Evolutionary conservation across 2,888 invertebrate genomes (phyloP).

Genomic region (Scaeva pyrastri): DNA sequence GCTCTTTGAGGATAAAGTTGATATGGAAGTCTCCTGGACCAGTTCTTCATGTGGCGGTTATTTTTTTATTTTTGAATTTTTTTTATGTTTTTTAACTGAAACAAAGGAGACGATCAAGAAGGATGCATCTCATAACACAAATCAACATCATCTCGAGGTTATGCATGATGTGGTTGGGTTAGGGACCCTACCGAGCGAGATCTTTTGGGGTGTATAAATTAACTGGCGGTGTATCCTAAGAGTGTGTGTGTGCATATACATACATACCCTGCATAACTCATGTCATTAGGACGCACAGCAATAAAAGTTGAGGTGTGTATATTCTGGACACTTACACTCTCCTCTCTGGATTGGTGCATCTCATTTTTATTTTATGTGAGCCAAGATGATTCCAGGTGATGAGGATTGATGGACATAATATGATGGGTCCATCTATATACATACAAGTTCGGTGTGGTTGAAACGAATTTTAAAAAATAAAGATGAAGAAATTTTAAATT

Average conservation of each 20-base stretch:
- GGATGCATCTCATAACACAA: conserved; percentile 69
- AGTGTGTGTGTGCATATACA: background rate
- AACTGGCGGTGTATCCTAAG: conserved; percentile 56
- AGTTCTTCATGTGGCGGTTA: conserved; percentile 55
- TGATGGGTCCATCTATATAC: background rate
- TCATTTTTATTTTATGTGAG: background rate
- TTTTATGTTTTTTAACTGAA: background rate
- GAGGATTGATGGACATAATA: conserved; percentile 63
- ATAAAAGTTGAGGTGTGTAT: conserved; percentile 34
- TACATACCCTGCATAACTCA: conserved; percentile 60
- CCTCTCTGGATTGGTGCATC: conserved; percentile 52
- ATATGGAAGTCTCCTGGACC: conserved; percentile 50
- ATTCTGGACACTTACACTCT: conserved; percentile 20
- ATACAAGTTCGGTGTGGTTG: background rate
- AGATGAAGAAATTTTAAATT: conserved; percentile 69
- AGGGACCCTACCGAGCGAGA: conserved; percentile 53
- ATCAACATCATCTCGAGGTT: conserved; percentile 63
- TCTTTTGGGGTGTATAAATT: conserved; percentile 61
- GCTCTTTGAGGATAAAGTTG: conserved; percentile 33
- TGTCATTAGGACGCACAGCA: conserved; percentile 51
- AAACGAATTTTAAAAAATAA: conserved; percentile 35
- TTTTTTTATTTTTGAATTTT: conserved; percentile 18
- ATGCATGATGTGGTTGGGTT: conserved; percentile 38
- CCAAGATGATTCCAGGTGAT: conserved; percentile 24
- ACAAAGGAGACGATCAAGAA: conserved; percentile 27